Conservation (phyloP, 2,113 vertebrate genomes). For the human region DNA sequence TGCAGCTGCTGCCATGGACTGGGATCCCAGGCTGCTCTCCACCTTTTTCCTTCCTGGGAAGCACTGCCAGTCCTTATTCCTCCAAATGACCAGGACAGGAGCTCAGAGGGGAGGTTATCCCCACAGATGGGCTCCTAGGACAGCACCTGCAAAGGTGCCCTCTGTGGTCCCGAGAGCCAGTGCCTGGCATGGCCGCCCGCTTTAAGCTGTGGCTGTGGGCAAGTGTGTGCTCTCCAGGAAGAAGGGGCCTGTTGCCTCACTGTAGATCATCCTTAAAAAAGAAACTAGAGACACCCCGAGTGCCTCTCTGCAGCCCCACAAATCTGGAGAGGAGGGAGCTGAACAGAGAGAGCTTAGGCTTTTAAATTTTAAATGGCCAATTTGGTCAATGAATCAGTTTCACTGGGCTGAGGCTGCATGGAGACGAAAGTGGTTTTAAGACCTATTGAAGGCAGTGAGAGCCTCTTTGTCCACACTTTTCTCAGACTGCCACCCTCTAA, state of each 20-base stretch:
- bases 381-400: slow-evolving; percentile 75
- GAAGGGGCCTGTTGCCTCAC: slow-evolving; percentile 35
- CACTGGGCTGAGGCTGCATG: not conserved
- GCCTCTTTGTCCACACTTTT: slow-evolving; percentile 40
- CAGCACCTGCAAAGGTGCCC: fast-evolving
- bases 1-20: fast-evolving
- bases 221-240: not conserved
- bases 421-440: slow-evolving; percentile 28
- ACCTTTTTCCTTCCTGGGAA: fast-evolving
- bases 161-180: fast-evolving
- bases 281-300: not conserved
- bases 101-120: not conserved
- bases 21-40: not conserved
- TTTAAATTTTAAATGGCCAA: slow-evolving; percentile 72
- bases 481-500: not conserved
- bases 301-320: not conserved
- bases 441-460: slow-evolving; percentile 11
- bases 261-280: slow-evolving; percentile 54
- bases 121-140: fast-evolving
- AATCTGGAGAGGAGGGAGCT: not conserved
- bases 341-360: not conserved
- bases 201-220: fast-evolving
- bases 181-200: fast-evolving
- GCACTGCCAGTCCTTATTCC: no score
- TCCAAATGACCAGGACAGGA: fast-evolving